Evolutionary conservation across 2,888 invertebrate species (phyloP).

Genomic region (Ornithoptera alexandrae): DNA sequence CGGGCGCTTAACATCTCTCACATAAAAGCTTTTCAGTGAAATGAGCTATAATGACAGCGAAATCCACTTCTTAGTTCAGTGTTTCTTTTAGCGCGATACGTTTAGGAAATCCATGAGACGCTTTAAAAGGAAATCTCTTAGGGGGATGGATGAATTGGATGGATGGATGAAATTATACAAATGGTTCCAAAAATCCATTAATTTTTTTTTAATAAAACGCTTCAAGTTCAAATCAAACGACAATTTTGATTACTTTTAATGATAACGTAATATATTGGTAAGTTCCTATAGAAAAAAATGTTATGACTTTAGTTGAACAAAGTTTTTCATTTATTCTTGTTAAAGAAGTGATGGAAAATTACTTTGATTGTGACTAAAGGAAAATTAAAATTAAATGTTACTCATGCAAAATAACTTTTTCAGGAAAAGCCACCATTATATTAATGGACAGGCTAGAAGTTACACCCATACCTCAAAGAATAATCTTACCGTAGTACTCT

Average conservation of each 20-base stretch:
- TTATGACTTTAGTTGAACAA: background rate
- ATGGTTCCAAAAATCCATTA: constrained; percentile 15
- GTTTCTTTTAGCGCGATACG: constrained; percentile 57
- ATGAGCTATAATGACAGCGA: constrained; percentile 63
- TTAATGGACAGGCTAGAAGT: too few relatives aligned
- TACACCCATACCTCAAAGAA: too few relatives aligned
- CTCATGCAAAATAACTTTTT: too few relatives aligned
- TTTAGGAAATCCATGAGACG: constrained; percentile 42
- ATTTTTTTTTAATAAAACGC: constrained; percentile 25
- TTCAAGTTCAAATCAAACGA: constrained; percentile 16
- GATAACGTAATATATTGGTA: background rate
- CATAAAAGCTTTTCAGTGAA: constrained; percentile 62
- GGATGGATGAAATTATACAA: constrained; percentile 24
- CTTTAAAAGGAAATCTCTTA: constrained; percentile 38
- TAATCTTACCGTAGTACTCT: too few relatives aligned
- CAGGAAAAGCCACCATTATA: too few relatives aligned
- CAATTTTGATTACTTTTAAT: constrained; percentile 1
- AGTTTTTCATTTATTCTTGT: background rate
- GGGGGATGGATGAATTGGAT: too few relatives aligned
- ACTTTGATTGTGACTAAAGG: too few relatives aligned
- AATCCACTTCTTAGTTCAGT: constrained; percentile 60
- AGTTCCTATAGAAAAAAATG: background rate
- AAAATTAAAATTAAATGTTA: too few relatives aligned
- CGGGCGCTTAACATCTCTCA: constrained; percentile 45
- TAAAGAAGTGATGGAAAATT: too few relatives aligned